A percentile compares a stretch with the other conserved stretches of the same genome.
Evolutionary conservation across 2,797 vertebrate species (phyloP).

Genomic region (Gephyroberyx darwinii): DNA sequence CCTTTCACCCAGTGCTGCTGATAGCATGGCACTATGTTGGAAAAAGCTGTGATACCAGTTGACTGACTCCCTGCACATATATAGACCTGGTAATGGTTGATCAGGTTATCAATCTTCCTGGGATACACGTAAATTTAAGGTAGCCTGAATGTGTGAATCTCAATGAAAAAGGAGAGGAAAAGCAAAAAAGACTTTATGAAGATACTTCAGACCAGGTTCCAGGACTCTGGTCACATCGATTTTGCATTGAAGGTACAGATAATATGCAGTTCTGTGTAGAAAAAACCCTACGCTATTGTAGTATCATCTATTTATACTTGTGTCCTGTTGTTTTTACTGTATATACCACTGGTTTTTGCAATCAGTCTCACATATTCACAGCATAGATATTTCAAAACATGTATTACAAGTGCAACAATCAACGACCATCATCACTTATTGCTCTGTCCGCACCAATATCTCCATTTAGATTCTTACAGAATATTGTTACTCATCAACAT

Average conservation of each 20-base stretch:
- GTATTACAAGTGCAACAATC: constrained; percentile 12
- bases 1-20: constrained; percentile 11
- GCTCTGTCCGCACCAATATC: constrained; percentile 2
- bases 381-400: constrained; percentile 8
- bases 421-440: constrained; percentile 5
- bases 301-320: constrained; percentile 7
- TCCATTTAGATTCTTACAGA: constrained; percentile 12
- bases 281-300: constrained; percentile 9
- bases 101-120: constrained; percentile 2
- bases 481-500: constrained; percentile 62
- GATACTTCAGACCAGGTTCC: constrained; percentile 8
- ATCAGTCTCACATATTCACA: constrained; percentile 17
- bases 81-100: constrained; percentile 29
- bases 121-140: constrained; percentile 5
- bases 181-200: neutral
- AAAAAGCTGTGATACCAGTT: constrained; percentile 50
- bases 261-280: constrained; percentile 1
- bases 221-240: neutral
- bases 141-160: neutral
- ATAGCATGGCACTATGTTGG: constrained; percentile 53
- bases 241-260: neutral
- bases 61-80: constrained; percentile 9
- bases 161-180: constrained; percentile 24
- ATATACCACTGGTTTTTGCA: constrained; percentile 15
- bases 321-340: constrained; percentile 28